Evolutionary conservation across 2,888 invertebrate species (phyloP), one percentile per base, ranked within the genome.

Genomic region (Netelia virgata): DNA sequence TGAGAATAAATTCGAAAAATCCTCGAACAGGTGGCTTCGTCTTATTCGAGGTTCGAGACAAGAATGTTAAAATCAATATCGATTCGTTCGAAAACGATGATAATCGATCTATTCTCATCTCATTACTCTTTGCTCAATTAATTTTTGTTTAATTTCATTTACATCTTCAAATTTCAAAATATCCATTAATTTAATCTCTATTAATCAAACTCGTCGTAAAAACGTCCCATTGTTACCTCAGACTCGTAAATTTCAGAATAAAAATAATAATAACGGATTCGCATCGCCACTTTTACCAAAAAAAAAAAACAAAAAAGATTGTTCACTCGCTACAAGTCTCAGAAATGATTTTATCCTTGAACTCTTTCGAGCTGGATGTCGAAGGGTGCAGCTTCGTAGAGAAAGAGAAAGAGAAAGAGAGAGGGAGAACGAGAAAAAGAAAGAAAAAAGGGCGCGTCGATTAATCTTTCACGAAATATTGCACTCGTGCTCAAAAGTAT

Each of bases 381-480:
- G 20, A 57, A 43, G 43, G 59, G 16, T 36, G 20, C 20, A 59
- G 28, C 16, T 41, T 57, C 55, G 36, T 14, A 14, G 11, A 1
- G 10, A 47, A 14, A 47, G 1, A 47, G 10, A 43, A 1, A 43
- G 8, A 43, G 8, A 43, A 1, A 43, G 8, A 43, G 1, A 43
- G 43, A 8, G 8, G 3, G 8, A 43, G 3, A 11, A 43, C 3
- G 23, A 23, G 23, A 47, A 47, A 47, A 47, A 47, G 14, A 47
- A 47, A 47, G 74, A 20, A 53, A 47, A 43, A 66, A 57, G 66
- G 57, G 76, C 55, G 66, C 50, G 61, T 76, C 66, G 76, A 66
- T 76, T 76, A 66, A 76, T 76, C 66, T 74, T 53, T 76, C 55
- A 16, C 55, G 66, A 76, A 57, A 76, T 66, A 76, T 76, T 55